Percentiles rank a stretch among this genome's conserved stretches.
Conservation (phyloP, 1,140 invertebrate species). For the Littorina saxatilis region DNA sequence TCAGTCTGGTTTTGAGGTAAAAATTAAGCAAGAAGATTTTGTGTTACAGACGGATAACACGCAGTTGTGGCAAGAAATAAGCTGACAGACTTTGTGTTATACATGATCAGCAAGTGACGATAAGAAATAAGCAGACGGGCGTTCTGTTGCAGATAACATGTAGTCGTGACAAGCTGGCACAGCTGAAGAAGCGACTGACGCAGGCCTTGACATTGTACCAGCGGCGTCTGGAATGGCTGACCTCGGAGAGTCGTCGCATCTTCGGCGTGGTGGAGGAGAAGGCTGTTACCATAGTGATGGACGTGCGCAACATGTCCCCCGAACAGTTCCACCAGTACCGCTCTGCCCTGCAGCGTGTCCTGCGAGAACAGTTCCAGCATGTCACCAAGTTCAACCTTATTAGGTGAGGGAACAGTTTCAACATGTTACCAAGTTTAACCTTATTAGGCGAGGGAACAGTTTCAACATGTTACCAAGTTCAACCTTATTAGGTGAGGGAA, state of each 20-base stretch:
- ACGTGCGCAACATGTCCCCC: conserved; percentile 71
- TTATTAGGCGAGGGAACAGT: too few species aligned
- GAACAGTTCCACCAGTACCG: conserved; percentile 74
- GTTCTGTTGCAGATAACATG: conserved; percentile 62
- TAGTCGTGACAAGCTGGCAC: conserved; percentile 65
- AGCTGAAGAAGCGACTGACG: conserved; percentile 66
- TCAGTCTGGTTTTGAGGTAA: too few species aligned
- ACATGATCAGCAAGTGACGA: too few species aligned
- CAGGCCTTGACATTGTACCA: conserved; percentile 70
- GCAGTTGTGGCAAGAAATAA: too few species aligned
- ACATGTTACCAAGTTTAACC: too few species aligned
- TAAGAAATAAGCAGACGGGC: too few species aligned
- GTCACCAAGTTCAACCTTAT: conserved; percentile 74
- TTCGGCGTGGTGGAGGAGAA: conserved; percentile 75
- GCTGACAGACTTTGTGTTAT: too few species aligned
- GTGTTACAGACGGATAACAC: too few species aligned
- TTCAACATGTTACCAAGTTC: too few species aligned
- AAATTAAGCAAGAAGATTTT: too few species aligned
- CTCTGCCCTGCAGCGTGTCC: conserved; percentile 68
- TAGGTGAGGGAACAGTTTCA: conserved; percentile 57
- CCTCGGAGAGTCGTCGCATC: conserved; percentile 72
- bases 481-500: too few species aligned
- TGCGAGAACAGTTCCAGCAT: conserved; percentile 73
- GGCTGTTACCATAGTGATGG: conserved; percentile 70
- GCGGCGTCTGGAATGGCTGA: conserved; percentile 73